Conservation (phyloP, 2,888 invertebrate genomes). For the Eilema griseolum region DNA sequence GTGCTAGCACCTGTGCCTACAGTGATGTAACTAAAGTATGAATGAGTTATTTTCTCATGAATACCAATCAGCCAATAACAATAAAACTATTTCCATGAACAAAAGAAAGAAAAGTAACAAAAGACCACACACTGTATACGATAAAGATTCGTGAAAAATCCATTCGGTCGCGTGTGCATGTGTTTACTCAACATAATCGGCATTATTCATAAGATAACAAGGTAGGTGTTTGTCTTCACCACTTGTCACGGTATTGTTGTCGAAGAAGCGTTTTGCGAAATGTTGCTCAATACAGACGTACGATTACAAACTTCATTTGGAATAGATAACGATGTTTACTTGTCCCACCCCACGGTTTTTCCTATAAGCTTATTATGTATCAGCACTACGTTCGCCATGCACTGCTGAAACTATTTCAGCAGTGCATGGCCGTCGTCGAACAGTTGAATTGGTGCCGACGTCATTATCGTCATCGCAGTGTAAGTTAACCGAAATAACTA, state of each 20-base stretch:
- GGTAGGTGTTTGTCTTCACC: conserved; percentile 80
- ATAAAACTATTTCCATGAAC: conserved; percentile 4
- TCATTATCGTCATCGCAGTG: background rate
- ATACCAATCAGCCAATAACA: background rate
- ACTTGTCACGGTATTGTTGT: conserved; percentile 80
- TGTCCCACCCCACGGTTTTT: conserved; percentile 52
- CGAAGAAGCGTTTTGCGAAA: conserved; percentile 82
- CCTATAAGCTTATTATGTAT: conserved; percentile 9
- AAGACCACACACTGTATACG: conserved; percentile 70
- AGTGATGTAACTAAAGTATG: background rate
- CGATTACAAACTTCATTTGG: conserved; percentile 59
- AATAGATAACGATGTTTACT: conserved; percentile 66
- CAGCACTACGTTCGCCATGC: conserved; percentile 23
- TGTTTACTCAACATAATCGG: conserved; percentile 85
- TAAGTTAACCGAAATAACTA: too few species aligned
- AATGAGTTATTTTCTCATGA: conserved; percentile 2
- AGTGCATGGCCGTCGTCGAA: too few species aligned
- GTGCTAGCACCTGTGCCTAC: too few species aligned
- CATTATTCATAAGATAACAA: conserved; percentile 87
- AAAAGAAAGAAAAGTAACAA: conserved; percentile 27
- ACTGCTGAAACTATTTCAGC: too few species aligned
- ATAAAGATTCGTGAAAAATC: conserved; percentile 81
- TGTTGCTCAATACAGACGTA: conserved; percentile 72
- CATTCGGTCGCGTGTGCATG: conserved; percentile 75
- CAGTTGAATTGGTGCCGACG: background rate